These are phyloP conservation scores for Smittia sp. DNA, from an alignment of 2,888 invertebrate genomes.

Conservation along the genomic window DNA sequence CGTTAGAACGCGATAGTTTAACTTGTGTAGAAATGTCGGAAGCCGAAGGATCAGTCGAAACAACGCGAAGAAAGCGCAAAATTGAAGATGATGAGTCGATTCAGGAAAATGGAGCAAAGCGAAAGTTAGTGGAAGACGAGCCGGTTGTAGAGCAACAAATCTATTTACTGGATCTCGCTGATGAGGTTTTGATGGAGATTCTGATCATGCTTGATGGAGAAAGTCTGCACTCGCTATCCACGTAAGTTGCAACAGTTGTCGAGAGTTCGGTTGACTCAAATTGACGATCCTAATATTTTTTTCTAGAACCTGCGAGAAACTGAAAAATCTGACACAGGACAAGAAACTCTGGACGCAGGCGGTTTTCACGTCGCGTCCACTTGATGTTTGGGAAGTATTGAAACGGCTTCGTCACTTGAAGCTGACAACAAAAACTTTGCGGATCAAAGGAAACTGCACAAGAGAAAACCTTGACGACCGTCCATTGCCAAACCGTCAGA, in stretches of 20 bases:
- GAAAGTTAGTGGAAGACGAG: not conserved
- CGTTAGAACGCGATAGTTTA: not conserved
- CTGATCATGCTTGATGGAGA: conserved; percentile 50
- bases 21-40: not conserved
- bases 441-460: conserved; percentile 47
- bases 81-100: conserved; percentile 8
- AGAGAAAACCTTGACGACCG: not conserved
- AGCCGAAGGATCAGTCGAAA: not conserved
- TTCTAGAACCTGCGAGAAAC: conserved; percentile 49
- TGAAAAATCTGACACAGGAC: conserved; percentile 49
- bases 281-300: conserved; percentile 27
- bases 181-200: conserved; percentile 52
- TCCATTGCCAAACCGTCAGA: conserved; percentile 31
- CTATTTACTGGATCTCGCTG: conserved; percentile 46
- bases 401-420: conserved; percentile 48
- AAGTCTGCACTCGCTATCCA: conserved; percentile 48
- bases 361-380: conserved; percentile 48
- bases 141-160: not conserved
- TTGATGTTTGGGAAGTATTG: conserved; percentile 48
- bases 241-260: conserved; percentile 45
- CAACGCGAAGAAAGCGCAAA: not conserved
- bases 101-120: not conserved
- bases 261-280: not conserved
- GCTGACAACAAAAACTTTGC: conserved; percentile 48
- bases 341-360: conserved; percentile 51